Conservation (phyloP, 2,888 invertebrate genomes). For the Rotaria magnacalcarata region DNA sequence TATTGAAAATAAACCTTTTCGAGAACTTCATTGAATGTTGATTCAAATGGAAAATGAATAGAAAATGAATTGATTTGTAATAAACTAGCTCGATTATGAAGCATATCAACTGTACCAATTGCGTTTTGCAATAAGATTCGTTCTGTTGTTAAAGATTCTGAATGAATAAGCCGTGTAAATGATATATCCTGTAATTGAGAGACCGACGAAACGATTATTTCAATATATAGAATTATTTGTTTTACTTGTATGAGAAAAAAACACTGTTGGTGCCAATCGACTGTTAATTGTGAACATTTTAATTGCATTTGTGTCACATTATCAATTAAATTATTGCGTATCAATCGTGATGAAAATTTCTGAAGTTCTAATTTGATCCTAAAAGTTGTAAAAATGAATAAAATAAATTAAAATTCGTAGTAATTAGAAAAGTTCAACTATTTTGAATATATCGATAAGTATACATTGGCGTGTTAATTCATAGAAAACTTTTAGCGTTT, state of each 20-base stretch:
- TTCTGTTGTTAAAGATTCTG: neutral
- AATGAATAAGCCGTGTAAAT: neutral
- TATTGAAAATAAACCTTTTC: neutral
- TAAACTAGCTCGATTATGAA: conserved; percentile 4
- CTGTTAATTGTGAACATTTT: neutral
- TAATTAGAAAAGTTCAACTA: too few relatives aligned
- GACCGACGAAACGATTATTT: too few relatives aligned
- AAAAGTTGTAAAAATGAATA: too few relatives aligned
- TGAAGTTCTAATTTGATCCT: neutral
- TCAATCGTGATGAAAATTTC: neutral
- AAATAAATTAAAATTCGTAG: too few relatives aligned
- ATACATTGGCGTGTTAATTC: too few relatives aligned
- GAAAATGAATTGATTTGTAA: neutral
- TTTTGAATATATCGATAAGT: too few relatives aligned
- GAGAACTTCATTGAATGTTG: conserved; percentile 6
- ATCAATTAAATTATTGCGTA: neutral
- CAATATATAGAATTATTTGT: too few relatives aligned
- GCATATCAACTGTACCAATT: neutral
- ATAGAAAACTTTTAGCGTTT: too few relatives aligned
- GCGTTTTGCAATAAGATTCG: neutral
- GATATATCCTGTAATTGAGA: neutral
- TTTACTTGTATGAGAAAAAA: neutral
- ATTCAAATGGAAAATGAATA: conserved; percentile 30
- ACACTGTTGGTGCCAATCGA: neutral
- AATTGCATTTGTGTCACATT: conserved; percentile 14